Percentiles rank a stretch among this genome's conserved stretches.
phyloP scores from a whole-genome alignment of 2,888 invertebrate species.

The Tiphia femorata region DNA sequence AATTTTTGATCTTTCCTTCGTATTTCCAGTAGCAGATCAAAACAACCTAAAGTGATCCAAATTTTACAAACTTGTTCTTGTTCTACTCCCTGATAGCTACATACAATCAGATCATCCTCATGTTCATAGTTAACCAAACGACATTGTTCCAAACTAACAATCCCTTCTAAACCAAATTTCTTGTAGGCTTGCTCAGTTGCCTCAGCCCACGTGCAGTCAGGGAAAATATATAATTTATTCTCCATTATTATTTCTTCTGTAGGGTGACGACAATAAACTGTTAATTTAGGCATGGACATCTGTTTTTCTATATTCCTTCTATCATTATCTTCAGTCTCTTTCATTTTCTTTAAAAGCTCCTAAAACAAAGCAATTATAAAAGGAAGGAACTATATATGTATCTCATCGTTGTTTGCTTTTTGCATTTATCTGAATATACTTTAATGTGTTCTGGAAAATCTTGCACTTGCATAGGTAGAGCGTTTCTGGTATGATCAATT shows the following conservation, averaged over 20 bases:
- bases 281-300: constrained; percentile 75
- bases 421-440: constrained; percentile 44
- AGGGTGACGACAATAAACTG: constrained; percentile 77
- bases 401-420: not conserved
- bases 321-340: constrained; percentile 77
- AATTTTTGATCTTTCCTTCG: constrained; percentile 74
- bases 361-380: constrained; percentile 13
- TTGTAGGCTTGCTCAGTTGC: constrained; percentile 74
- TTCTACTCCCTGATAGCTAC: constrained; percentile 76
- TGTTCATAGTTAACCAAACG: constrained; percentile 81
- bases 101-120: constrained; percentile 75
- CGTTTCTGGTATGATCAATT: constrained; percentile 76
- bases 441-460: constrained; percentile 83
- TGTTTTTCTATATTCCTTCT: constrained; percentile 74
- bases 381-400: not conserved
- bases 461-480: constrained; percentile 75
- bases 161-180: constrained; percentile 73
- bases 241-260: constrained; percentile 71
- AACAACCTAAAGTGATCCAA: constrained; percentile 47
- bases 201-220: constrained; percentile 73
- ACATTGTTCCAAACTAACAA: constrained; percentile 76
- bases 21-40: constrained; percentile 78
- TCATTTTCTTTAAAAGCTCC: constrained; percentile 74
- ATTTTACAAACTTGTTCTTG: constrained; percentile 67
- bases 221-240: constrained; percentile 73